phyloP scores from a whole-genome alignment of 2,888 invertebrate species.

The Charanyca ferruginea region DNA sequence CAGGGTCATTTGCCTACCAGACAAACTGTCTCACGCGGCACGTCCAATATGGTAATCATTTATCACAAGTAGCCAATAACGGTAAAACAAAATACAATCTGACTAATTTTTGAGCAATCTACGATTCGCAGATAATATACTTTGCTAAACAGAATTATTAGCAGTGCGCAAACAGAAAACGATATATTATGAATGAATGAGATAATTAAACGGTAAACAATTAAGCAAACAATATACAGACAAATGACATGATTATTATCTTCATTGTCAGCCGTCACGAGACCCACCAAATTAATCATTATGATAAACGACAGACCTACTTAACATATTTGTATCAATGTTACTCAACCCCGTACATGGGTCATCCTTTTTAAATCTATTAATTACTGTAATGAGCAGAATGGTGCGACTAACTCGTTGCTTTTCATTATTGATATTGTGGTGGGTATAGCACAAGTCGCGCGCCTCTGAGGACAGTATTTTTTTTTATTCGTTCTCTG shows the following conservation, averaged over 20 bases:
- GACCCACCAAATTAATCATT: conserved; percentile 10
- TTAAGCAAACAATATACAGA: conserved; percentile 21
- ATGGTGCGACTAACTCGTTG: not conserved
- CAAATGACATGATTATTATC: conserved; percentile 36
- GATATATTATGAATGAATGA: conserved; percentile 25
- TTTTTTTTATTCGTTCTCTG: too few species aligned
- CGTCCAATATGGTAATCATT: conserved; percentile 12
- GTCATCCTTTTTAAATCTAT: not conserved
- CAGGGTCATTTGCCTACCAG: conserved; percentile 37
- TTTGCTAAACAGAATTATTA: conserved; percentile 14
- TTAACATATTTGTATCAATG: conserved; percentile 1
- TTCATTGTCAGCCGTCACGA: conserved; percentile 15
- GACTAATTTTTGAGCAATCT: conserved; percentile 29
- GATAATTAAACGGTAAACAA: conserved; percentile 26
- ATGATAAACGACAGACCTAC: conserved; percentile 1
- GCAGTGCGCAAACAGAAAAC: conserved; percentile 25
- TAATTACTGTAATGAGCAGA: not conserved
- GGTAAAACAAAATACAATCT: conserved; percentile 8
- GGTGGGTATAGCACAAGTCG: too few species aligned
- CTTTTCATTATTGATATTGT: not conserved
- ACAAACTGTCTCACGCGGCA: conserved; percentile 40
- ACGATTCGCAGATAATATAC: conserved; percentile 14
- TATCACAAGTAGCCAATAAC: conserved; percentile 17
- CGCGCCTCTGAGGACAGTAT: too few species aligned
- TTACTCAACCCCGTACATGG: not conserved